phyloP scores from a whole-genome alignment of 2,888 invertebrate genomes.

The Tipula lateralis region DNA sequence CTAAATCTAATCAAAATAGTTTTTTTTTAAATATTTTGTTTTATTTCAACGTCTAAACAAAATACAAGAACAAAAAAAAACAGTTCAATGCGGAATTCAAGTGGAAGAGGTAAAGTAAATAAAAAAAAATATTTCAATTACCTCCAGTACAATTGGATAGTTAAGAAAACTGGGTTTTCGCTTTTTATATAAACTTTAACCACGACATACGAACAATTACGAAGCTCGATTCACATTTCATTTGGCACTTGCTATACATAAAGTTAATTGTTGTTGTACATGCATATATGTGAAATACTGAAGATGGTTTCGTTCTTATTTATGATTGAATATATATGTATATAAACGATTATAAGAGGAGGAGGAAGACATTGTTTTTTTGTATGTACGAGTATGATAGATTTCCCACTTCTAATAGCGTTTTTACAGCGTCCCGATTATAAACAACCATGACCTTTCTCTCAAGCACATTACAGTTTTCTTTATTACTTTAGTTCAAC shows the following conservation, averaged over 20 bases:
- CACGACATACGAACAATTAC: background rate
- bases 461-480: background rate
- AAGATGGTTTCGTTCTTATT: background rate
- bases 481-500: background rate
- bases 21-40: slow-evolving; percentile 2
- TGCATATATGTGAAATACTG: background rate
- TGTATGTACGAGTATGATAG: background rate
- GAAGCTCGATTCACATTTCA: background rate
- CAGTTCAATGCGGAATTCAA: slow-evolving; percentile 9
- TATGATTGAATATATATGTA: no score
- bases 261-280: background rate
- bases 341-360: background rate
- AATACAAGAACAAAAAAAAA: background rate
- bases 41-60: background rate
- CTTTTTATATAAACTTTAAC: slow-evolving; percentile 28
- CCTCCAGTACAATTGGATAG: background rate
- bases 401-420: background rate
- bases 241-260: slow-evolving; percentile 20
- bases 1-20: background rate
- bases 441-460: slow-evolving; percentile 31
- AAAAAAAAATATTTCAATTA: slow-evolving; percentile 31
- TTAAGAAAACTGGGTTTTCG: slow-evolving; percentile 28
- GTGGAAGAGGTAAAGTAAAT: slow-evolving; percentile 34
- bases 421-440: background rate
- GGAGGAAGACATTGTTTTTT: background rate